Evolutionary conservation across 1,140 invertebrate genomes (phyloP), one percentile per base, ranked within the genome.

Genomic region (silkworm (Bombyx mori)): DNA sequence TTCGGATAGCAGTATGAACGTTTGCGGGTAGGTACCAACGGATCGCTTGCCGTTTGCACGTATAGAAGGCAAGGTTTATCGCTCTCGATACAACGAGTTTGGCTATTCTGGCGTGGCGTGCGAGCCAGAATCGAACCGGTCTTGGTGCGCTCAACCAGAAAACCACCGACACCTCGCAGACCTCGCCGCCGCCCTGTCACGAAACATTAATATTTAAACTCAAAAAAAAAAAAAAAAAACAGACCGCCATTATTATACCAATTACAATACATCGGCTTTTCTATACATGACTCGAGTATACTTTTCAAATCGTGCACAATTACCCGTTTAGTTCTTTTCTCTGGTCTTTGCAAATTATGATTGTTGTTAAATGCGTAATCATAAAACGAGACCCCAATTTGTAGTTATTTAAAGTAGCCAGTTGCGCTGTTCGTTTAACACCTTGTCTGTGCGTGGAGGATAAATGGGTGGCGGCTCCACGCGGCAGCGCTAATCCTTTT

Each of bases 181-280:
- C 68, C 69, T 63, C 71, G 66, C 71, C 73, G 71, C 68, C 75
- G 68, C 74, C 75, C 75, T 82, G 82, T 82, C 82, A 82, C 79
- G 79, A 82, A 79, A 81, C 78, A 86, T 86, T 86, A 79, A 83
- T 82, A 86, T 83, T 83, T 78, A 80, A 85, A 82, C 75, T 77
- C 60, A 65, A 76, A 79, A 74, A 79, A 79, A 50, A 74, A 77
- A 73, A 71, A 68, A 66, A 65, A 81, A 80, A 82, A 75, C 62
- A 62, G 61, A 74, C 73, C 71, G 73, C 71, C 67, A 75, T 77
- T 78, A 77, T 79, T 79, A 78, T 75, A 71, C 65, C 73, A 79
- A 84, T 81, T 82, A 84, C 69, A 65, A 67, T 71, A 66, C 69
- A 66, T 71, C 69, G 68, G 62, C 57, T 66, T 66, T 64, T 60